Evolutionary conservation across 92 coral and sea anemone species (phyloP).

Genomic region (Siderastrea radians): DNA sequence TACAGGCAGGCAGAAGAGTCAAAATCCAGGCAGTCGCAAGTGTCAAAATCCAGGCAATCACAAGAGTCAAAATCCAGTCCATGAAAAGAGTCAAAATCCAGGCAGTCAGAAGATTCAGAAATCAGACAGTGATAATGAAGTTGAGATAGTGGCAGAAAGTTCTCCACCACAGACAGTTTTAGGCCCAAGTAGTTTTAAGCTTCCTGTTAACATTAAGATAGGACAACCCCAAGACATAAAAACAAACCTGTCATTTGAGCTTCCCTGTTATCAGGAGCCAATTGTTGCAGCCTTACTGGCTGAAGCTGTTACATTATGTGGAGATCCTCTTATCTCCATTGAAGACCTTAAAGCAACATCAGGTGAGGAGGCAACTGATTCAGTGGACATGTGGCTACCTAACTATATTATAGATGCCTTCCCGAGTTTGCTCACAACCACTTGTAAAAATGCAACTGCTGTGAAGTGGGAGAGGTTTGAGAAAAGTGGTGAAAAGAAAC

Average conservation of each 20-base stretch:
- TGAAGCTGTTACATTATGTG: conserved; percentile 45
- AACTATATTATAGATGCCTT: conserved; percentile 53
- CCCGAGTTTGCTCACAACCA: conserved; percentile 32
- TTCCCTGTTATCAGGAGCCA: conserved; percentile 45
- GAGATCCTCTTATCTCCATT: not conserved
- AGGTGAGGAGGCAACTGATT: conserved; percentile 39
- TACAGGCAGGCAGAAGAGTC: no score
- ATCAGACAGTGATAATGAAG: conserved; percentile 13
- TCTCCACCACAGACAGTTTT: conserved; percentile 9
- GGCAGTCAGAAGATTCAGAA: conserved; percentile 7
- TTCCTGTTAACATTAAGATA: not conserved
- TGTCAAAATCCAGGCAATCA: not conserved
- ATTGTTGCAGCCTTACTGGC: conserved; percentile 49
- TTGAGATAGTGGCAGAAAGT: not conserved
- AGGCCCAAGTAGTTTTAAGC: not conserved
- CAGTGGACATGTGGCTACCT: conserved; percentile 58
- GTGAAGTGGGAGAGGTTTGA: conserved; percentile 67
- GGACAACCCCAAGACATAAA: not conserved
- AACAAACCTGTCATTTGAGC: not conserved
- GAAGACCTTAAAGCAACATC: conserved; percentile 45
- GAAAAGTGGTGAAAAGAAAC: conserved; percentile 16
- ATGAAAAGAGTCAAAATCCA: not conserved
- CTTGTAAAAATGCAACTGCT: conserved; percentile 27
- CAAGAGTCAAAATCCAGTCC: conserved; percentile 1
- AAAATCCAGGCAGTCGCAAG: not conserved